A percentile compares a stretch with the other conserved stretches of the same genome.
Evolutionary conservation across 2,113 vertebrate species (phyloP).

Genomic region (Willisornis vidua): DNA sequence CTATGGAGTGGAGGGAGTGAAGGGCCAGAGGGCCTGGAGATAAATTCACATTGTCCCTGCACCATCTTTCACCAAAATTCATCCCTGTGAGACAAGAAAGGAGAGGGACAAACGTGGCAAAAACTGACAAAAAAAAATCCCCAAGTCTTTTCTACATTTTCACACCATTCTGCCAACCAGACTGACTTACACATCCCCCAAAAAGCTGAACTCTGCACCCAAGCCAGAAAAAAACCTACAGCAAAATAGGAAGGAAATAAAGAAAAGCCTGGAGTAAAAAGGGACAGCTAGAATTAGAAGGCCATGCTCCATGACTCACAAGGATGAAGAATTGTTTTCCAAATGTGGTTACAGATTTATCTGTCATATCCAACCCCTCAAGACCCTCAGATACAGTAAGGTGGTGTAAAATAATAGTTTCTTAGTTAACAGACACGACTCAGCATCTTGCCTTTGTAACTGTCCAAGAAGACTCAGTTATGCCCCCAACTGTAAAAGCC

Average conservation of each 20-base stretch:
- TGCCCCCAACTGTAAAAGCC: not conserved
- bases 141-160: not conserved
- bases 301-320: rapidly evolving
- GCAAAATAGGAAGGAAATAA: not conserved
- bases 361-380: not conserved
- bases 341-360: not conserved
- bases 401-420: not conserved
- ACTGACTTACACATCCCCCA: rapidly evolving
- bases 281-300: not conserved
- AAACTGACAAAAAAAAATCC: not conserved
- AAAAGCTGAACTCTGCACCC: not conserved
- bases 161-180: not conserved
- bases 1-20: not conserved
- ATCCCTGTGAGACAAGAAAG: not conserved
- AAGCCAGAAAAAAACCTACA: not conserved
- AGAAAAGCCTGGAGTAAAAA: not conserved
- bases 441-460: not conserved
- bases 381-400: not conserved
- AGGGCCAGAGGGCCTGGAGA: not conserved
- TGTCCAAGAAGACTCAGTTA: not conserved
- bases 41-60: not conserved
- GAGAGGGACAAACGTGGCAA: not conserved
- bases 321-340: not conserved
- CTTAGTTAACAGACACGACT: not conserved
- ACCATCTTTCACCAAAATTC: not conserved